phyloP scores from a whole-genome alignment of 2,113 vertebrate species.

The Tachysurus fulvidraco region DNA sequence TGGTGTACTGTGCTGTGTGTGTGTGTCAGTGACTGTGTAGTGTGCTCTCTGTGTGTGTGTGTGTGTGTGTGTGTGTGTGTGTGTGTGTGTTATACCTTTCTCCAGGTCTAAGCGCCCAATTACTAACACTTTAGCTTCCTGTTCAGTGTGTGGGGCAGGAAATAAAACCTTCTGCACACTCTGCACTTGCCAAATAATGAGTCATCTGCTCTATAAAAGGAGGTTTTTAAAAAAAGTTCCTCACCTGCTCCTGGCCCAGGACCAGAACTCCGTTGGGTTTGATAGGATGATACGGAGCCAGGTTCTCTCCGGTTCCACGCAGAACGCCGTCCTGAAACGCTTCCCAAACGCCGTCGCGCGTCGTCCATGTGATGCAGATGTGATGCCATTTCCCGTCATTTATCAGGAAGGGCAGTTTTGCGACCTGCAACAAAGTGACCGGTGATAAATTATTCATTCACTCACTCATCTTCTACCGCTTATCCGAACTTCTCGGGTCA shows the following conservation, averaged over 20 bases:
- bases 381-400: slow-evolving; percentile 98
- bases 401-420: slow-evolving; percentile 91
- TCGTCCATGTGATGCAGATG: slow-evolving; percentile 95
- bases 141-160: background rate
- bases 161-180: background rate
- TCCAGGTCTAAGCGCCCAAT: background rate
- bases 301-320: slow-evolving; percentile 87
- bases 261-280: slow-evolving; percentile 94
- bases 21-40: no score
- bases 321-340: slow-evolving; percentile 92
- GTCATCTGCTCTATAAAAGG: background rate
- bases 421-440: slow-evolving; percentile 76
- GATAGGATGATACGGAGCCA: slow-evolving; percentile 95
- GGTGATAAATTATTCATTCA: background rate
- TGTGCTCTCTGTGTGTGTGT: no score
- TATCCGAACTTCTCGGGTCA: no score
- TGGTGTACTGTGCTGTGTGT: no score
- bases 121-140: background rate
- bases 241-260: slow-evolving; percentile 94
- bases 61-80: no score
- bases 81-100: no score
- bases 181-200: background rate
- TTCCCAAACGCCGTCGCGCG: slow-evolving; percentile 94
- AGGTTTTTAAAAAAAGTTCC: background rate
- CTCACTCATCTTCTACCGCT: no score